Percentiles rank a stretch among this genome's conserved stretches.
Evolutionary conservation across 1,140 invertebrate genomes (phyloP).

Genomic region (Ruditapes philippinarum): DNA sequence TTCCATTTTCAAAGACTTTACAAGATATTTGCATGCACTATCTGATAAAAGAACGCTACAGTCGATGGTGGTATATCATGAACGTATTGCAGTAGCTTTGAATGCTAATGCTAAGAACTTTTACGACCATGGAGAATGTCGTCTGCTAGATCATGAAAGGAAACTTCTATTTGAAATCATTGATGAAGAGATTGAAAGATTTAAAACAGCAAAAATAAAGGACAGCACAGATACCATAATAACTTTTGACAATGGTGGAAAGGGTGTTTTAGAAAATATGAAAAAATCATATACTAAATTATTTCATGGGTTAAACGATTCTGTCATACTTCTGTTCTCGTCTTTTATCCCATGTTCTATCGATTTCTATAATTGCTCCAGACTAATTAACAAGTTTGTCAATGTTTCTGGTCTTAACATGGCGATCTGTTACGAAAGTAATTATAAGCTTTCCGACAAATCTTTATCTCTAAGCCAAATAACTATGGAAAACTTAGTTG

Average conservation of each 20-base stretch:
- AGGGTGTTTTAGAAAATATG: not conserved
- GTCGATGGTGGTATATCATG: not conserved
- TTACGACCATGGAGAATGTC: constrained; percentile 6
- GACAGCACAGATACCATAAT: too few relatives aligned
- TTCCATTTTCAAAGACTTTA: not conserved
- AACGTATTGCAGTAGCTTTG: not conserved
- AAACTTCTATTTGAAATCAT: not conserved
- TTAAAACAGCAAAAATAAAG: too few relatives aligned
- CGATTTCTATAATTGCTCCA: not conserved
- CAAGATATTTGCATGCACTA: not conserved
- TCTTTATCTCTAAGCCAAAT: not conserved
- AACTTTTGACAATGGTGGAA: not conserved
- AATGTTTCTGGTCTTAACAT: not conserved
- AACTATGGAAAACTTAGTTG: not conserved
- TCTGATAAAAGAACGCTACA: not conserved
- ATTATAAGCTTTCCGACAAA: not conserved
- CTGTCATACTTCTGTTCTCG: not conserved
- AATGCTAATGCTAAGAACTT: not conserved
- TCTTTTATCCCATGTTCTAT: not conserved
- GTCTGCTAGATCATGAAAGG: not conserved
- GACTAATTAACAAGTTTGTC: not conserved
- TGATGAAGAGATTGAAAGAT: not conserved
- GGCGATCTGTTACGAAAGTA: not conserved
- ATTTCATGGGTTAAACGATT: not conserved
- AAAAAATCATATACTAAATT: not conserved